These are phyloP conservation scores for Morpho deidamia DNA, from an alignment of 2,888 invertebrate genomes.

Conservation along the genomic window DNA sequence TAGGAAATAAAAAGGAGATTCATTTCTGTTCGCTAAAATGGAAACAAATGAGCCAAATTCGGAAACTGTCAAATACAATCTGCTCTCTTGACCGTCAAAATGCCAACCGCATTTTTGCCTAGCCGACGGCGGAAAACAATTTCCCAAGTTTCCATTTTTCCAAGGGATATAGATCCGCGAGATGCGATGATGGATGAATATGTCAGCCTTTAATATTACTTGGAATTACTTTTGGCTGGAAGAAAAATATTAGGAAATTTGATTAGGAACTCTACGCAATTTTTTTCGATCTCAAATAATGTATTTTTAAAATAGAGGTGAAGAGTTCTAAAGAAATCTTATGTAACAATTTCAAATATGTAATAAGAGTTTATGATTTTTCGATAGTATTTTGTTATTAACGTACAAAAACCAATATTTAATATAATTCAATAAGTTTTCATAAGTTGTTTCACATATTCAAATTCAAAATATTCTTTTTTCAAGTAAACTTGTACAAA, in stretches of 20 bases:
- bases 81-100: constrained; percentile 25
- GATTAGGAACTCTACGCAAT: background rate
- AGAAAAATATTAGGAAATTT: constrained; percentile 7
- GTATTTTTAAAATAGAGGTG: too few relatives aligned
- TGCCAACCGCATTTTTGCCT: constrained; percentile 21
- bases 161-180: constrained; percentile 18
- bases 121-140: background rate
- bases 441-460: too few relatives aligned
- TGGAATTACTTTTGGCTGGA: constrained; percentile 22
- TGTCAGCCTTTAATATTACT: constrained; percentile 28
- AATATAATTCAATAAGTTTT: too few relatives aligned
- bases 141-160: too few relatives aligned
- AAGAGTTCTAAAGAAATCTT: too few relatives aligned
- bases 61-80: constrained; percentile 25
- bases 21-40: constrained; percentile 3
- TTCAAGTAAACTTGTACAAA: too few relatives aligned
- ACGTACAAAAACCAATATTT: too few relatives aligned
- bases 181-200: constrained; percentile 31
- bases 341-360: too few relatives aligned
- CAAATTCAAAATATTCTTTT: too few relatives aligned
- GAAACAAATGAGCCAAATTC: constrained; percentile 23
- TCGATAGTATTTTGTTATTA: too few relatives aligned
- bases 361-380: too few relatives aligned
- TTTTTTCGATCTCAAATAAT: too few relatives aligned
- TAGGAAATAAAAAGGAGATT: background rate